These are phyloP conservation scores for Hypomecis atomaria DNA, from an alignment of 2,888 invertebrate genomes.

Conservation along the genomic window DNA sequence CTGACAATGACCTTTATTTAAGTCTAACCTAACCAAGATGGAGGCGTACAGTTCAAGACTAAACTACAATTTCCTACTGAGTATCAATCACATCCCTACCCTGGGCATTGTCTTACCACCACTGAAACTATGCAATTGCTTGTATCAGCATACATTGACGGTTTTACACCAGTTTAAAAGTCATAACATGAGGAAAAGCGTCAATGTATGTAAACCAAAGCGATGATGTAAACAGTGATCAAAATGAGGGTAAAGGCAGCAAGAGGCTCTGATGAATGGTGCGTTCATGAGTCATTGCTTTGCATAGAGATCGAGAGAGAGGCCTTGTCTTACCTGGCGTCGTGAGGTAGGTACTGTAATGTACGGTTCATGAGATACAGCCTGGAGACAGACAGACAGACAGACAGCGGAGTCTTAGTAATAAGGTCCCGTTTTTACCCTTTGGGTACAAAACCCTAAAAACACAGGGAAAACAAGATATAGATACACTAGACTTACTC, in stretches of 20 bases:
- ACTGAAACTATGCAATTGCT: neutral
- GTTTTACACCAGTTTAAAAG: neutral
- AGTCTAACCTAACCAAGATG: conserved; percentile 41
- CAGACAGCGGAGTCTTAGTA: too few relatives aligned
- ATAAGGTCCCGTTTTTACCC: too few relatives aligned
- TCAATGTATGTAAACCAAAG: conserved; percentile 20
- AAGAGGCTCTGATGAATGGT: conserved; percentile 48
- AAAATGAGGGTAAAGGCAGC: conserved; percentile 28
- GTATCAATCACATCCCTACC: conserved; percentile 54
- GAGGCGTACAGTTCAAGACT: conserved; percentile 48
- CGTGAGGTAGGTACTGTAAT: too few relatives aligned
- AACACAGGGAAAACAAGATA: too few relatives aligned
- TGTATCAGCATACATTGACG: conserved; percentile 22
- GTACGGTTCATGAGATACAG: too few relatives aligned
- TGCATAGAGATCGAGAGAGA: too few relatives aligned
- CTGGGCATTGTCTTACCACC: conserved; percentile 17
- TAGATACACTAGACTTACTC: too few relatives aligned
- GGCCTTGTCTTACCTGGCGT: too few relatives aligned
- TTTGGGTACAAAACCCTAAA: too few relatives aligned
- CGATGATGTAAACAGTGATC: conserved; percentile 2
- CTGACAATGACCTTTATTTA: conserved; percentile 3
- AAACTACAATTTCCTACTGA: conserved; percentile 52
- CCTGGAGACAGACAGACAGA: too few relatives aligned
- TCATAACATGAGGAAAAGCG: neutral
- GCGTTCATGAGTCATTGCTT: conserved; percentile 43